Percentiles rank a stretch among this genome's conserved stretches.
phyloP scores from a whole-genome alignment of 2,888 invertebrate species.

The Exocentrus adspersus region DNA sequence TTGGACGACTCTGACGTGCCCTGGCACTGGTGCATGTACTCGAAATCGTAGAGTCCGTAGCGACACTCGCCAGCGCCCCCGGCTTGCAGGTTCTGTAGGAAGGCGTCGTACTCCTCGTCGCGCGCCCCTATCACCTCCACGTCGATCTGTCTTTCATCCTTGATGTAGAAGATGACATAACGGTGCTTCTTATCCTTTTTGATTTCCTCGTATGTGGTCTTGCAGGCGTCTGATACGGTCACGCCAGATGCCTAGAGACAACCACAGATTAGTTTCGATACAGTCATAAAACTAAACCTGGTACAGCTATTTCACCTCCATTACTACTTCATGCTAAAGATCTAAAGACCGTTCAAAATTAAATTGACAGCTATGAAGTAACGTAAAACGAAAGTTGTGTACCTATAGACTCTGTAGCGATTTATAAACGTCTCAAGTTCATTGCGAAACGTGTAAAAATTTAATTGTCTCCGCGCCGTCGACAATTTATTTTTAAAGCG shows the following conservation, averaged over 20 bases:
- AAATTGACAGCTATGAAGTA: too few relatives aligned
- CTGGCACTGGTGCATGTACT: constrained; percentile 97
- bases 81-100: constrained; percentile 91
- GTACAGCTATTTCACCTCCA: too few relatives aligned
- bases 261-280: too few relatives aligned
- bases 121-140: constrained; percentile 92
- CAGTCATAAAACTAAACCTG: too few relatives aligned
- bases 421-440: too few relatives aligned
- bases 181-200: constrained; percentile 98
- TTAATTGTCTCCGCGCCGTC: too few relatives aligned
- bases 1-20: constrained; percentile 96
- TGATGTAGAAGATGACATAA: constrained; percentile 96
- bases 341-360: too few relatives aligned
- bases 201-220: constrained; percentile 95
- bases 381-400: too few relatives aligned
- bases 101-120: constrained; percentile 92
- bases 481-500: too few relatives aligned
- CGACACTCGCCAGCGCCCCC: constrained; percentile 96
- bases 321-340: too few relatives aligned
- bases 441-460: too few relatives aligned
- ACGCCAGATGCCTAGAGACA: constrained; percentile 90
- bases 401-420: too few relatives aligned
- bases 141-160: constrained; percentile 95
- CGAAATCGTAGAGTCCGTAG: constrained; percentile 98
- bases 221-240: constrained; percentile 93